Evolutionary conservation across 2,888 invertebrate genomes (phyloP).

Genomic region (Ashinkailepas kermadecensis): DNA sequence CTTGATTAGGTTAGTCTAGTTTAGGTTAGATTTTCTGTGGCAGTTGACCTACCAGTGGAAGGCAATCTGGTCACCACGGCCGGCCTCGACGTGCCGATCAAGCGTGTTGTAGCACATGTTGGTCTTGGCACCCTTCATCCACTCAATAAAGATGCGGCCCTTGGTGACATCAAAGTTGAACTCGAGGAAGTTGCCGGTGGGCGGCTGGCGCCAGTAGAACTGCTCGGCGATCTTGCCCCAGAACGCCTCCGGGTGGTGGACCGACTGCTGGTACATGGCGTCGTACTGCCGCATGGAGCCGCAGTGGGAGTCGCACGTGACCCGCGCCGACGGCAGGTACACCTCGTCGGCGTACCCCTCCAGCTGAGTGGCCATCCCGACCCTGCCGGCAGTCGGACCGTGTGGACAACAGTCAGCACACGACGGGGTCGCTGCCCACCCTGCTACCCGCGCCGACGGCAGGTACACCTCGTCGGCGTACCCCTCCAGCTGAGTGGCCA

Average conservation of each 20-base stretch:
- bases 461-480: slow-evolving; percentile 27
- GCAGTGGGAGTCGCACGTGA: slow-evolving; percentile 47
- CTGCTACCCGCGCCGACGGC: slow-evolving; percentile 33
- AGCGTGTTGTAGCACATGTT: slow-evolving; percentile 93
- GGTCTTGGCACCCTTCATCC: slow-evolving; percentile 90
- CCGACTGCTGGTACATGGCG: slow-evolving; percentile 72
- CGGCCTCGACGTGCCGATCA: slow-evolving; percentile 82
- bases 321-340: slow-evolving; percentile 32
- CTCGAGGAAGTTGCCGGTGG: slow-evolving; percentile 64
- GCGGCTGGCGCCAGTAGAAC: slow-evolving; percentile 83
- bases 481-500: not conserved
- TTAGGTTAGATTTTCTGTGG: too few relatives aligned
- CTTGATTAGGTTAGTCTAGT: too few relatives aligned
- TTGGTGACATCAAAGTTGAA: slow-evolving; percentile 86
- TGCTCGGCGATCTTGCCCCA: slow-evolving; percentile 90
- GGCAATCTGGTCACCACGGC: slow-evolving; percentile 81
- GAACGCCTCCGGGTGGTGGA: slow-evolving; percentile 81
- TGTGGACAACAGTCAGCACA: too few relatives aligned
- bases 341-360: slow-evolving; percentile 20
- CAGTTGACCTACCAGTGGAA: slow-evolving; percentile 77
- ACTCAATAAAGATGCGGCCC: slow-evolving; percentile 84
- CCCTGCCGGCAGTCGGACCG: too few relatives aligned
- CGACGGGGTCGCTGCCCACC: too few relatives aligned
- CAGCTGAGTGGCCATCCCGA: not conserved
- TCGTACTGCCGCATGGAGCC: slow-evolving; percentile 66